Evolutionary conservation across 2,888 invertebrate genomes (phyloP).

Genomic region (Meghimatium bilineatum): DNA sequence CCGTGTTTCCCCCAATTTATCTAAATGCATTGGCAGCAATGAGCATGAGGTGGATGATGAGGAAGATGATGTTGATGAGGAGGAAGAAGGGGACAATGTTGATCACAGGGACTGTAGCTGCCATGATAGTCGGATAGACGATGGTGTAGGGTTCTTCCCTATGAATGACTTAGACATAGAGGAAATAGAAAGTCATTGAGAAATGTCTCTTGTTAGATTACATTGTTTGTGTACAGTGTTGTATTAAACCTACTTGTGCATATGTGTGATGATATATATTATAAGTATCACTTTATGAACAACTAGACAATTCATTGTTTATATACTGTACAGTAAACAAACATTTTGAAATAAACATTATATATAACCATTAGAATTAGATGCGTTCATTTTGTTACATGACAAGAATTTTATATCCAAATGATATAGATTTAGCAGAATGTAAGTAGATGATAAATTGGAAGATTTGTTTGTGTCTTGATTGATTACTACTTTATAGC

Average conservation of each 20-base stretch:
- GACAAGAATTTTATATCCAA: background rate
- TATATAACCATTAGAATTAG: background rate
- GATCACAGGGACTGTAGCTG: constrained; percentile 58
- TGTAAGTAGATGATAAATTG: background rate
- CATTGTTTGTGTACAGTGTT: background rate
- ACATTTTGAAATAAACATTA: background rate
- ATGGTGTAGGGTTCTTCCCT: constrained; percentile 64
- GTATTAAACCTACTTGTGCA: background rate
- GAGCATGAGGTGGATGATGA: constrained; percentile 50
- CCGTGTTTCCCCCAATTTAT: constrained; percentile 34
- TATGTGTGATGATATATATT: background rate
- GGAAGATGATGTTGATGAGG: constrained; percentile 60
- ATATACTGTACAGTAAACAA: background rate
- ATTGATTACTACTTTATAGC: too few species aligned
- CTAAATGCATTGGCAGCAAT: background rate
- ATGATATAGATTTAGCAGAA: background rate
- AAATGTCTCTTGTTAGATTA: background rate
- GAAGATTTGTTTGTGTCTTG: background rate
- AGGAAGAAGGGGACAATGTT: constrained; percentile 47
- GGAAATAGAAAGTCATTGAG: constrained; percentile 72
- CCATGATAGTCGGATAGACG: constrained; percentile 49
- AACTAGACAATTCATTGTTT: background rate
- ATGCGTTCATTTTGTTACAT: background rate
- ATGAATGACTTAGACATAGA: constrained; percentile 70
- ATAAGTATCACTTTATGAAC: background rate